These are phyloP conservation scores for Penaeus chinensis DNA, from an alignment of 1,140 invertebrate genomes.

Conservation along the genomic window DNA sequence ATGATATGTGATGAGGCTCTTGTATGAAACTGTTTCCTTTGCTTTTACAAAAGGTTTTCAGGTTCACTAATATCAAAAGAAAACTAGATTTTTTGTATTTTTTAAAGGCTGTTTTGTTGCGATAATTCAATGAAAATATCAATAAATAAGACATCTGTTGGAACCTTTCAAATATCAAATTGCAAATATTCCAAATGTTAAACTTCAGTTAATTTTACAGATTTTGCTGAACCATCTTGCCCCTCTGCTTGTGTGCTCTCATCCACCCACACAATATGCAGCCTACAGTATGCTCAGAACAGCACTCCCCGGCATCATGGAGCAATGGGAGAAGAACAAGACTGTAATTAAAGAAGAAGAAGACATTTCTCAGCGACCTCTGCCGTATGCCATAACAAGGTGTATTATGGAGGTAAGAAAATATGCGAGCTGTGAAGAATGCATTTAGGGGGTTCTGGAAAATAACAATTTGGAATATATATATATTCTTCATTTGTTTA, in stretches of 20 bases:
- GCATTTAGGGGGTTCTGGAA: too few relatives aligned
- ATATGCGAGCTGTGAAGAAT: background rate
- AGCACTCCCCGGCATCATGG: slow-evolving; percentile 64
- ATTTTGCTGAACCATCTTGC: slow-evolving; percentile 67
- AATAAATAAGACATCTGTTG: too few relatives aligned
- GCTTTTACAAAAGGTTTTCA: too few relatives aligned
- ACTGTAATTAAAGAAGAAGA: slow-evolving; percentile 53
- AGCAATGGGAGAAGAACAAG: slow-evolving; percentile 43
- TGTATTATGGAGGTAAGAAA: slow-evolving; percentile 29
- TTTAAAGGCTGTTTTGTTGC: too few relatives aligned
- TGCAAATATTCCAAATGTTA: background rate
- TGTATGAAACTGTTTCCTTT: too few relatives aligned
- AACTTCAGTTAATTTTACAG: slow-evolving; percentile 61
- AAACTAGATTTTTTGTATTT: too few relatives aligned
- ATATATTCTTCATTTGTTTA: too few relatives aligned
- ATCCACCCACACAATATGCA: slow-evolving; percentile 66
- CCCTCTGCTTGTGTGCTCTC: slow-evolving; percentile 65
- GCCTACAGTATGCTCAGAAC: slow-evolving; percentile 65
- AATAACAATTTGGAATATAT: too few relatives aligned
- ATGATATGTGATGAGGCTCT: too few relatives aligned
- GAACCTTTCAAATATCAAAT: too few relatives aligned
- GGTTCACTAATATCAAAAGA: too few relatives aligned
- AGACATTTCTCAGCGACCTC: slow-evolving; percentile 42
- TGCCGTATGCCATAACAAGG: slow-evolving; percentile 20
- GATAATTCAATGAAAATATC: too few relatives aligned